These are phyloP conservation scores for Acrocephalus kingi DNA, from an alignment of 2,113 vertebrate genomes.

Conservation along the genomic window DNA sequence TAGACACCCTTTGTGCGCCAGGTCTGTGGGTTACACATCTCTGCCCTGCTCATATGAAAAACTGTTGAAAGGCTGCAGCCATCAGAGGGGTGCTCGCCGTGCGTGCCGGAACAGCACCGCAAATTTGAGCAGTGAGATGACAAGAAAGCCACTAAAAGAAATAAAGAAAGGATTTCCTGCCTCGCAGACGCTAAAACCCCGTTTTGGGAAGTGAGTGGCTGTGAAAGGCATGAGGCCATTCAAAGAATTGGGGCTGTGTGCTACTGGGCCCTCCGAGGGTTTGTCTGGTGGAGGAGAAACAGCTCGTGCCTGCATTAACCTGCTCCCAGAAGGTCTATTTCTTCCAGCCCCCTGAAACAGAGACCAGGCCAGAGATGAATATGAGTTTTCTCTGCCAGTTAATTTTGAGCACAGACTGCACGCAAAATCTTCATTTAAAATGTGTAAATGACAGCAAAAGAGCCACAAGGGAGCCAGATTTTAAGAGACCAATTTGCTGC, in stretches of 20 bases:
- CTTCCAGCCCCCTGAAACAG: slow-evolving; percentile 33
- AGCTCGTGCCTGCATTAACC: not conserved
- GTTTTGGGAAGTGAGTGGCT: slow-evolving; percentile 20
- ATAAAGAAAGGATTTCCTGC: slow-evolving; percentile 66
- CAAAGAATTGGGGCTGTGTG: slow-evolving; percentile 33
- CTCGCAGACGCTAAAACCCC: not conserved
- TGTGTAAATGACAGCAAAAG: slow-evolving; percentile 31
- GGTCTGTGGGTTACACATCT: not conserved
- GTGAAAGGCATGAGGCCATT: slow-evolving; percentile 38
- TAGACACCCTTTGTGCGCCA: accelerated
- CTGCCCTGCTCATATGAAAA: slow-evolving; percentile 7
- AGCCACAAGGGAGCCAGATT: slow-evolving; percentile 53
- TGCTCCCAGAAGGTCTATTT: slow-evolving; percentile 53
- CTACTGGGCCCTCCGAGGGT: slow-evolving; percentile 44
- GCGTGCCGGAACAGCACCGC: not conserved
- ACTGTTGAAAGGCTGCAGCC: slow-evolving; percentile 65
- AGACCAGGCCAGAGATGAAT: slow-evolving; percentile 16
- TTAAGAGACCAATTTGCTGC: slow-evolving; percentile 40
- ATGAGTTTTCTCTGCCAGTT: slow-evolving; percentile 42
- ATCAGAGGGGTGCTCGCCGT: slow-evolving; percentile 1
- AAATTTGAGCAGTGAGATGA: slow-evolving; percentile 50
- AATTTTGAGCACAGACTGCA: slow-evolving; percentile 58
- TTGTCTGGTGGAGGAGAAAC: slow-evolving; percentile 42
- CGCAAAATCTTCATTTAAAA: slow-evolving; percentile 69
- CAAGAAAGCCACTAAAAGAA: slow-evolving; percentile 63